Evolutionary conservation across 2,113 vertebrate genomes (phyloP).

Genomic region (western clawed frog (Xenopus tropicalis)): UCB_Xtro_10.0 CM004445.2:50161001-50161500

Average conservation of each 20-base stretch:
- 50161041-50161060: no score
- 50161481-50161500: no score
- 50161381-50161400: no score
- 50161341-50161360: not conserved
- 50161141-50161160: not conserved
- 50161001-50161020: no score
- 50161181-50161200: conserved; percentile 2
- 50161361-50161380: no score
- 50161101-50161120: not conserved
- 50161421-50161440: no score
- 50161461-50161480: no score
- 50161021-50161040: no score
- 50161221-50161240: conserved; percentile 8
- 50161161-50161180: conserved; percentile 5
- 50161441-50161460: no score
- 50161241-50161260: conserved; percentile 2
- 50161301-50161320: not conserved
- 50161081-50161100: no score
- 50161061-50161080: no score
- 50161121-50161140: not conserved
- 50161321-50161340: not conserved
- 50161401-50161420: no score
- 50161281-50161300: not conserved
- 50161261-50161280: not conserved
- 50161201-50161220: conserved; percentile 5